These are phyloP conservation scores for Brassicogethes aeneus DNA, from an alignment of 2,888 invertebrate genomes.

Conservation along the genomic window DNA sequence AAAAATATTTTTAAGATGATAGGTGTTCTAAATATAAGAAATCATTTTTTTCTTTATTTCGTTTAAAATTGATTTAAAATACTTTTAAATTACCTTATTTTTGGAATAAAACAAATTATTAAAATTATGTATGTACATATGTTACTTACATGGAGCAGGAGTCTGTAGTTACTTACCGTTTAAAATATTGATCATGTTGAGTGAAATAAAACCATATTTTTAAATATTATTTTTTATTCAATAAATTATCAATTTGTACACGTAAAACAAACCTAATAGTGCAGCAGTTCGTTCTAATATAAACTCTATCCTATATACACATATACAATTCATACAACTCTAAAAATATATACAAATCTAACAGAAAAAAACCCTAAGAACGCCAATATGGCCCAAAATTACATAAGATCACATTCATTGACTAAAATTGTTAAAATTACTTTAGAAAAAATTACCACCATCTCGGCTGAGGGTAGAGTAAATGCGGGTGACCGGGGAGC, in stretches of 20 bases:
- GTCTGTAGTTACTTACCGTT: no score
- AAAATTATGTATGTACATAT: no score
- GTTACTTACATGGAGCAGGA: no score
- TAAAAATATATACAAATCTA: neutral
- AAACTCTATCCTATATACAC: neutral
- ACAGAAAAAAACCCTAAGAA: neutral
- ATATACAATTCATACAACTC: neutral
- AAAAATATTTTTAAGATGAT: no score
- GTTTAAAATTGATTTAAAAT: no score
- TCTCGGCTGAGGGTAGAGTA: slow-evolving; percentile 41
- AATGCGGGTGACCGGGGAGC: slow-evolving; percentile 30
- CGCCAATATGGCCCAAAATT: neutral
- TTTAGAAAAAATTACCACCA: slow-evolving; percentile 29
- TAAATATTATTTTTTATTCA: neutral
- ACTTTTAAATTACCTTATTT: no score
- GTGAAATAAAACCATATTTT: neutral
- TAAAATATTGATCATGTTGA: no score
- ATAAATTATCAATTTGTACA: neutral
- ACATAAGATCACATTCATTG: slow-evolving; percentile 2
- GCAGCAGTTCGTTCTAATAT: neutral
- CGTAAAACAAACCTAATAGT: neutral
- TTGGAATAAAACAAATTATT: no score
- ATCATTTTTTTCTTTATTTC: no score
- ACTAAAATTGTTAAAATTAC: slow-evolving; percentile 1
- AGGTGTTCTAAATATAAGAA: no score